Evolutionary conservation across 1,140 invertebrate species (phyloP).

Genomic region (Rhagoletis pomonella): DNA sequence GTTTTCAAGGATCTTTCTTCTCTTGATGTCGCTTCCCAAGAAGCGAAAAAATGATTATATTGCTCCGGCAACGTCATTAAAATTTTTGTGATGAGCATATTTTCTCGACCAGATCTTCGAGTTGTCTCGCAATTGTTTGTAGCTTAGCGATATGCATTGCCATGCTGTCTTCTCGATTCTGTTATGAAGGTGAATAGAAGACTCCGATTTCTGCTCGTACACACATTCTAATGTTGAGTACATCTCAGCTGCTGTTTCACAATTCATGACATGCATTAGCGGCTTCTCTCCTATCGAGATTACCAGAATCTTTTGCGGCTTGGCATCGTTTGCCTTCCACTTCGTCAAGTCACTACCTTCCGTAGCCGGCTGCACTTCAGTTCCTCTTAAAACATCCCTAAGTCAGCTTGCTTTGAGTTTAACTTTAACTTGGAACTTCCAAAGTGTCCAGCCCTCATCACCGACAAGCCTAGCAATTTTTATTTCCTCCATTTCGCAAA

Average conservation of each 20-base stretch:
- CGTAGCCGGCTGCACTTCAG: constrained; percentile 54
- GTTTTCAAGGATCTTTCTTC: too few relatives aligned
- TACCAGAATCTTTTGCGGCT: constrained; percentile 63
- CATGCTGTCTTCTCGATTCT: constrained; percentile 58
- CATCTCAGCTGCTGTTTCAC: constrained; percentile 67
- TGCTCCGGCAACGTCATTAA: constrained; percentile 64
- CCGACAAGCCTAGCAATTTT: constrained; percentile 55
- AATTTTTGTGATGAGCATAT: constrained; percentile 66
- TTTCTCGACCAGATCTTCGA: constrained; percentile 62
- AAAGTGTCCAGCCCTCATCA: constrained; percentile 58
- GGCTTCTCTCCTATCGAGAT: constrained; percentile 61
- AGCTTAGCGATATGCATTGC: constrained; percentile 59
- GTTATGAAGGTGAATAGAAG: constrained; percentile 67
- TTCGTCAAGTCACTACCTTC: background rate
- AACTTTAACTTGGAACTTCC: constrained; percentile 62
- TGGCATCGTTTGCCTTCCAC: constrained; percentile 59
- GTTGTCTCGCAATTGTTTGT: constrained; percentile 54
- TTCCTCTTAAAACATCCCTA: background rate
- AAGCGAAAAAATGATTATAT: constrained; percentile 59
- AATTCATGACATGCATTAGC: constrained; percentile 68
- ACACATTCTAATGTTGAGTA: constrained; percentile 67
- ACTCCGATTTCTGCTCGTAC: constrained; percentile 71
- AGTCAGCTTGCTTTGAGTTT: too few relatives aligned
- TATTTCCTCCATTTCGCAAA: too few relatives aligned
- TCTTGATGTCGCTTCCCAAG: too few relatives aligned